phyloP scores from a whole-genome alignment of 2,888 invertebrate species.

The Aethes cnicana region DNA sequence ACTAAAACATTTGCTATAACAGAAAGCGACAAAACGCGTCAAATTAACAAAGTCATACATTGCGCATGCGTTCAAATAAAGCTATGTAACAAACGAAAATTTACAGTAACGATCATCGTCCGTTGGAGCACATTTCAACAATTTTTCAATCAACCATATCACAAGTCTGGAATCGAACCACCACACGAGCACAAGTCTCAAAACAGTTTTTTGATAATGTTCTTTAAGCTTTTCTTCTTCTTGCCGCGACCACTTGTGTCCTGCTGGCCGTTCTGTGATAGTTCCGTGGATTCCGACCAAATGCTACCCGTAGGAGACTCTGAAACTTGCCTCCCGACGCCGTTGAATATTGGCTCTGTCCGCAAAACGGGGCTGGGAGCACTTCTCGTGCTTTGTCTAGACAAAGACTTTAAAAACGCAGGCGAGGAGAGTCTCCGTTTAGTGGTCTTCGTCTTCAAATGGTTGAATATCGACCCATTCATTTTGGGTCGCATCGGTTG shows the following conservation, averaged over 20 bases:
- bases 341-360: slow-evolving; percentile 66
- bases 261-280: slow-evolving; percentile 65
- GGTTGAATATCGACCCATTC: slow-evolving; percentile 76
- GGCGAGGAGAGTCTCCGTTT: slow-evolving; percentile 83
- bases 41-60: too few relatives aligned
- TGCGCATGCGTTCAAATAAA: too few relatives aligned
- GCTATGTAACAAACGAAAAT: too few relatives aligned
- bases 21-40: too few relatives aligned
- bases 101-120: too few relatives aligned
- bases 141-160: slow-evolving; percentile 5
- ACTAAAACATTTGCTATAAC: too few relatives aligned
- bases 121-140: neutral
- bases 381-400: slow-evolving; percentile 74
- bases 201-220: slow-evolving; percentile 91
- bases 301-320: slow-evolving; percentile 72
- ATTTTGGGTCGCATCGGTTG: slow-evolving; percentile 66
- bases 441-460: slow-evolving; percentile 71
- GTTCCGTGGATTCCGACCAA: slow-evolving; percentile 75
- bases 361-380: slow-evolving; percentile 66
- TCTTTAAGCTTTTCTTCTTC: slow-evolving; percentile 87
- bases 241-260: slow-evolving; percentile 63
- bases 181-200: slow-evolving; percentile 59
- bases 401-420: slow-evolving; percentile 81
- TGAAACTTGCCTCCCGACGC: slow-evolving; percentile 56
- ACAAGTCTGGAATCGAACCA: slow-evolving; percentile 28